These are phyloP conservation scores for Drosophila nebulosa DNA, from an alignment of 1,140 invertebrate species.

Conservation along the genomic window DNA sequence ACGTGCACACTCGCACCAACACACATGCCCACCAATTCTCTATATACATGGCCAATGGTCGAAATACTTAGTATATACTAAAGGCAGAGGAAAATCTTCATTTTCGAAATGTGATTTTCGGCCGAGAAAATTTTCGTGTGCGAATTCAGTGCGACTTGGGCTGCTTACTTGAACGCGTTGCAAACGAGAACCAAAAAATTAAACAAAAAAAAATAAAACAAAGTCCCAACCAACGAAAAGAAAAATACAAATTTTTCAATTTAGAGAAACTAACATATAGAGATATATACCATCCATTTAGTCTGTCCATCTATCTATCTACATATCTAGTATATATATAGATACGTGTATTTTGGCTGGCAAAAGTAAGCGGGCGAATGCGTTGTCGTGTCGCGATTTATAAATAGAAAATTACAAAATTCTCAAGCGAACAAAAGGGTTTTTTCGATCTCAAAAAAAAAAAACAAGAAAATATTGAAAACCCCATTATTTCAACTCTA, in stretches of 20 bases:
- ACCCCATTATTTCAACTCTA: background rate
- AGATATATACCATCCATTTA: conserved; percentile 26
- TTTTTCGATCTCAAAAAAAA: conserved; percentile 9
- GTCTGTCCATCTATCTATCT: conserved; percentile 44
- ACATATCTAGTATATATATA: conserved; percentile 64
- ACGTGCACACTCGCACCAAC: conserved; percentile 15
- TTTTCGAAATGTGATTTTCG: conserved; percentile 60
- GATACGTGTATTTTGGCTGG: conserved; percentile 67
- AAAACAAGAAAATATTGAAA: background rate
- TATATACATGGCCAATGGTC: conserved; percentile 45
- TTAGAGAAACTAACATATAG: conserved; percentile 67
- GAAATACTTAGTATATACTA: conserved; percentile 37
- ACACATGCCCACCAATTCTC: conserved; percentile 24
- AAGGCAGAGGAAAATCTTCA: conserved; percentile 39
- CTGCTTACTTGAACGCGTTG: conserved; percentile 81
- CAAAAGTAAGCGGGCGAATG: conserved; percentile 69
- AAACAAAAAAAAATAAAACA: background rate
- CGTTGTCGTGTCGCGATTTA: conserved; percentile 64
- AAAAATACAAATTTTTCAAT: conserved; percentile 59
- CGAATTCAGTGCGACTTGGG: conserved; percentile 81
- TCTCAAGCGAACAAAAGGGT: conserved; percentile 58
- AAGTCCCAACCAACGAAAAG: conserved; percentile 54
- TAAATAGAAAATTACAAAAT: conserved; percentile 76
- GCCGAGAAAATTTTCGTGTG: conserved; percentile 66
- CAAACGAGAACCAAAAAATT: conserved; percentile 61